phyloP scores from a whole-genome alignment of 2,888 invertebrate genomes.

The Julus scandinavius region DNA sequence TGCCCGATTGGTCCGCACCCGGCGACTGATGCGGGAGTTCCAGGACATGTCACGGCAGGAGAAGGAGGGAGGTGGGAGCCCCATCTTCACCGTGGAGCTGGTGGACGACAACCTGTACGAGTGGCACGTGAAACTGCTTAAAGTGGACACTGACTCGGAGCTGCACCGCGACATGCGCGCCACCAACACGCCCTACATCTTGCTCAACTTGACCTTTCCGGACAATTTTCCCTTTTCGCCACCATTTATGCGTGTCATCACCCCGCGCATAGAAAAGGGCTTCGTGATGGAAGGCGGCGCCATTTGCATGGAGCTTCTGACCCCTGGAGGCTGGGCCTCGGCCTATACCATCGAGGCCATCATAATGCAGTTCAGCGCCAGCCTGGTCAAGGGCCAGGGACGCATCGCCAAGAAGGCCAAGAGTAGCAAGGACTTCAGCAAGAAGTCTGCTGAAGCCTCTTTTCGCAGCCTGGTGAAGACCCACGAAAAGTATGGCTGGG shows the following conservation, averaged over 20 bases:
- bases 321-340: slow-evolving; percentile 86
- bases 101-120: slow-evolving; percentile 88
- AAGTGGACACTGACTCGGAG: slow-evolving; percentile 85
- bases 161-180: slow-evolving; percentile 78
- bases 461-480: slow-evolving; percentile 88
- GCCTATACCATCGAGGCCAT: slow-evolving; percentile 89
- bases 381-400: slow-evolving; percentile 84
- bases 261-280: slow-evolving; percentile 80
- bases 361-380: slow-evolving; percentile 89
- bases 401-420: slow-evolving; percentile 76
- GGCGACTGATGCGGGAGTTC: slow-evolving; percentile 86
- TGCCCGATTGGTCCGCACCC: slow-evolving; percentile 76
- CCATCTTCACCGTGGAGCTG: slow-evolving; percentile 79
- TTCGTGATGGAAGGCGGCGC: slow-evolving; percentile 93
- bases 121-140: slow-evolving; percentile 85
- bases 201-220: slow-evolving; percentile 75
- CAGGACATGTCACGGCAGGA: slow-evolving; percentile 61
- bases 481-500: slow-evolving; percentile 92
- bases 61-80: slow-evolving; percentile 59
- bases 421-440: slow-evolving; percentile 68
- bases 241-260: slow-evolving; percentile 78
- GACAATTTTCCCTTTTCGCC: slow-evolving; percentile 91
- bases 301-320: slow-evolving; percentile 83
- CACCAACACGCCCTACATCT: slow-evolving; percentile 77
- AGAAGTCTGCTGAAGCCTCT: slow-evolving; percentile 85